Percentiles rank a stretch among this genome's conserved stretches.
These are phyloP conservation scores for Struthidea cinerea DNA, from an alignment of 2,113 vertebrate genomes.

Conservation along the genomic window DNA sequence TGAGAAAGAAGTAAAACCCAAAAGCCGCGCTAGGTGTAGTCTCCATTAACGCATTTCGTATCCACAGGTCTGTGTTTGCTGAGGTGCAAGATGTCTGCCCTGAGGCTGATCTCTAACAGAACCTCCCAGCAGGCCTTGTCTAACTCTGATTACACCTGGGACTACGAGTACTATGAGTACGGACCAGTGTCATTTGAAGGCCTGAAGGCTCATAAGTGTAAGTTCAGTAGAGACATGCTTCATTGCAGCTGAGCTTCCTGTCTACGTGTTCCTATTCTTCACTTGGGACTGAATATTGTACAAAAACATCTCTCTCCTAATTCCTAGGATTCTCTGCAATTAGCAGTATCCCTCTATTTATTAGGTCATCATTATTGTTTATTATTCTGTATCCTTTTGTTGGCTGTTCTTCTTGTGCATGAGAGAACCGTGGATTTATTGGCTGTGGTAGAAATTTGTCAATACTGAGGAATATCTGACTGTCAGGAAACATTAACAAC, in stretches of 20 bases:
- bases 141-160: slow-evolving; percentile 89
- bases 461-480: not conserved
- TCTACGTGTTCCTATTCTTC: not conserved
- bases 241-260: not conserved
- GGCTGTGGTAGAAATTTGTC: not conserved
- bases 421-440: not conserved
- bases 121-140: slow-evolving; percentile 74
- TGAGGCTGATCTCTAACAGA: slow-evolving; percentile 73
- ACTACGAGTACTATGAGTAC: slow-evolving; percentile 94
- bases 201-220: slow-evolving; percentile 92
- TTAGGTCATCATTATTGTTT: not conserved
- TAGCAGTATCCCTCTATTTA: not conserved
- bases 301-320: not conserved
- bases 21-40: not conserved
- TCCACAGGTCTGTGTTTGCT: slow-evolving; percentile 9
- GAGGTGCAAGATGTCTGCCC: slow-evolving; percentile 77
- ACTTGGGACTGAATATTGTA: not conserved
- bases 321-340: not conserved
- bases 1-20: not conserved
- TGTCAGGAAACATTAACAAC: not conserved
- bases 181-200: slow-evolving; percentile 93
- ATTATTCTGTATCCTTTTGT: not conserved
- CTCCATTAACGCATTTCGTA: not conserved
- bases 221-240: slow-evolving; percentile 42
- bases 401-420: not conserved